phyloP scores from a whole-genome alignment of 2,113 vertebrate genomes.

The Gallinago media region DNA sequence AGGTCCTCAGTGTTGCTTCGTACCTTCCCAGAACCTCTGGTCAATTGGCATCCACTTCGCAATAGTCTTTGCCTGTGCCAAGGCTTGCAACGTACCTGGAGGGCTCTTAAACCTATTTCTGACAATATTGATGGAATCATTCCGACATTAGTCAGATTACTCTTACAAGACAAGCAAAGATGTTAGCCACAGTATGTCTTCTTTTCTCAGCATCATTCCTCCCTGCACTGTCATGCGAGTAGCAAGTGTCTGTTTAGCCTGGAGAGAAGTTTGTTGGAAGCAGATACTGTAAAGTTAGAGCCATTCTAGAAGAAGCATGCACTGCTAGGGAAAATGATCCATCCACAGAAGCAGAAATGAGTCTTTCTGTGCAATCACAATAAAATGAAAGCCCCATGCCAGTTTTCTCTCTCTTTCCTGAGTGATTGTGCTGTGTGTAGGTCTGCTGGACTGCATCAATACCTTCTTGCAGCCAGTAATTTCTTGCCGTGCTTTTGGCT shows the following conservation, averaged over 20 bases:
- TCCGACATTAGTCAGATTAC: slow-evolving; percentile 59
- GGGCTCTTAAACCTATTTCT: slow-evolving; percentile 63
- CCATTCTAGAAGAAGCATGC: background rate
- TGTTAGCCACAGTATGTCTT: slow-evolving; percentile 51
- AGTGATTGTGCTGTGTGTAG: background rate
- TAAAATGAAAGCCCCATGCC: background rate
- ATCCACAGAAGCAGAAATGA: slow-evolving; percentile 7
- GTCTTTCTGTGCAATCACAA: background rate
- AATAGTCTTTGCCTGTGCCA: slow-evolving; percentile 18
- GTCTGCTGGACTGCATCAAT: slow-evolving; percentile 5
- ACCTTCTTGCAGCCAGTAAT: background rate
- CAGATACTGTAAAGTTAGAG: slow-evolving; percentile 52
- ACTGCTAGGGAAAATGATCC: background rate
- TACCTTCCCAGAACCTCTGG: slow-evolving; percentile 60
- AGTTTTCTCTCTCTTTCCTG: slow-evolving; percentile 1
- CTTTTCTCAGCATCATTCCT: slow-evolving; percentile 67
- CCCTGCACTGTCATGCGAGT: background rate
- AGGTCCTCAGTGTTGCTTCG: slow-evolving; percentile 47
- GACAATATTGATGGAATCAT: slow-evolving; percentile 68
- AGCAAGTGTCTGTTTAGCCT: slow-evolving; percentile 67
- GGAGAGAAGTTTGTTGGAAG: slow-evolving; percentile 60
- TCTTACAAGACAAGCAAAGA: slow-evolving; percentile 65
- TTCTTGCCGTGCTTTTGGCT: slow-evolving; percentile 7
- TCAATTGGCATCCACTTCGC: slow-evolving; percentile 33
- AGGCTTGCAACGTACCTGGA: slow-evolving; percentile 55